These are phyloP conservation scores for Choloepus hoffmanni DNA, from an alignment of 2,113 vertebrate species.

Conservation along the genomic window DNA sequence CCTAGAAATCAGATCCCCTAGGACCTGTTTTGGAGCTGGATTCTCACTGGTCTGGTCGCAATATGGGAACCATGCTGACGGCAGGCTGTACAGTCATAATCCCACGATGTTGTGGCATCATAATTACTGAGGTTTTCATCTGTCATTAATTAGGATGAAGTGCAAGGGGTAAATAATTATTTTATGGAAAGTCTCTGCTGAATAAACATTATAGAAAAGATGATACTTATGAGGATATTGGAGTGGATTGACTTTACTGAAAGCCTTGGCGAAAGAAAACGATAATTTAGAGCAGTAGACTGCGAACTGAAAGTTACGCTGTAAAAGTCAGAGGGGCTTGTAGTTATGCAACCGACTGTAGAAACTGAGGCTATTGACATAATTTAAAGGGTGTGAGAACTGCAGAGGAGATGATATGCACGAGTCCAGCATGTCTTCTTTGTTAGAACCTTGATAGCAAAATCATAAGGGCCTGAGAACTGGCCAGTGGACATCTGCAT, in stretches of 20 bases:
- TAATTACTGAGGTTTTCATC: neutral
- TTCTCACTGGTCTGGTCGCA: neutral
- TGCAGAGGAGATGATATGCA: too few species aligned
- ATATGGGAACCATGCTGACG: rapidly evolving
- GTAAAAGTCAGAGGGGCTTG: neutral
- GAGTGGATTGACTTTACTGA: neutral
- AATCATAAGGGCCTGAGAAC: neutral
- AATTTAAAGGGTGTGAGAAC: neutral
- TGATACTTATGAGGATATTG: neutral
- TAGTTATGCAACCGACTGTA: neutral
- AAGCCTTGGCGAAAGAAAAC: neutral
- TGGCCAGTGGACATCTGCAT: neutral
- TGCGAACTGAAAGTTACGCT: too few species aligned
- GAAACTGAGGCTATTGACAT: neutral
- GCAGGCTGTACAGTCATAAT: neutral
- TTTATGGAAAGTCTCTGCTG: neutral
- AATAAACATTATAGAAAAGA: neutral
- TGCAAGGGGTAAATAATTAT: neutral
- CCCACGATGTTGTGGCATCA: neutral
- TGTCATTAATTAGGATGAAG: neutral
- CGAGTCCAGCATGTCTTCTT: rapidly evolving
- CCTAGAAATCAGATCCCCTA: neutral
- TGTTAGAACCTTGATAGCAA: neutral
- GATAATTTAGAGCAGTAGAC: neutral
- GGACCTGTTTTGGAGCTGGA: neutral